A percentile compares a stretch with the other conserved stretches of the same genome.
Conservation (phyloP, 2,888 invertebrate species). For the Panorpa germanica region DNA sequence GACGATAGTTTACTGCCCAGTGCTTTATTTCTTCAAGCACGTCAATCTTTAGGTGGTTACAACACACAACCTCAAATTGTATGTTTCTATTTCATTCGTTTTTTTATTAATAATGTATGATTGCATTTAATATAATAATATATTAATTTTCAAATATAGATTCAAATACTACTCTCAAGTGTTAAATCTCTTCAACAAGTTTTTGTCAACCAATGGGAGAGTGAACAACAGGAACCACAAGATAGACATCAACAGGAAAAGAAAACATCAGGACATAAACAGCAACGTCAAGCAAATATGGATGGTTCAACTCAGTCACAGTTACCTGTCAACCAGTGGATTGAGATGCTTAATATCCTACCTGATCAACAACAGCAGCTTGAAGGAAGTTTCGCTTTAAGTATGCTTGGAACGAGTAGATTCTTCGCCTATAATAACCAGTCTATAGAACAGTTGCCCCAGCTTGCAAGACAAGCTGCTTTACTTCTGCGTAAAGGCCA, state of each 20-base stretch:
- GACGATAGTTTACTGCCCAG: conserved; percentile 35
- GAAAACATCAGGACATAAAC: conserved; percentile 14
- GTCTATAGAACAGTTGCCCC: conserved; percentile 28
- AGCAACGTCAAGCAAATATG: conserved; percentile 8
- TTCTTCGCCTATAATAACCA: conserved; percentile 33
- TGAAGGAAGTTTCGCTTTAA: conserved; percentile 31
- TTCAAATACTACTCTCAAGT: no score
- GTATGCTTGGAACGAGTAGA: conserved; percentile 25
- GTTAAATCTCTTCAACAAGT: conserved; percentile 17
- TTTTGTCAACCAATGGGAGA: conserved; percentile 15
- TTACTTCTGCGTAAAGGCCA: conserved; percentile 26
- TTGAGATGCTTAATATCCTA: conserved; percentile 34
- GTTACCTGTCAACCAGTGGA: conserved; percentile 34
- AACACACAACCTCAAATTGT: conserved; percentile 15
- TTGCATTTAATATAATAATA: no score
- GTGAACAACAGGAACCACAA: no score
- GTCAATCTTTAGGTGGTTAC: conserved; percentile 21
- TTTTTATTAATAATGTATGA: no score
- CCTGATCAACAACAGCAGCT: conserved; percentile 29
- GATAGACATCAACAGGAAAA: not conserved
- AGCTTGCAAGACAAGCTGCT: conserved; percentile 22
- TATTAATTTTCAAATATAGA: no score
- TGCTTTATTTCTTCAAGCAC: conserved; percentile 17
- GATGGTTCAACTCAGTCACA: conserved; percentile 17
- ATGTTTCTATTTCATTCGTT: no score